Percentiles rank a stretch among this genome's conserved stretches.
phyloP scores from a whole-genome alignment of 1,140 invertebrate species.

The Drosophila subpulchrella region DNA sequence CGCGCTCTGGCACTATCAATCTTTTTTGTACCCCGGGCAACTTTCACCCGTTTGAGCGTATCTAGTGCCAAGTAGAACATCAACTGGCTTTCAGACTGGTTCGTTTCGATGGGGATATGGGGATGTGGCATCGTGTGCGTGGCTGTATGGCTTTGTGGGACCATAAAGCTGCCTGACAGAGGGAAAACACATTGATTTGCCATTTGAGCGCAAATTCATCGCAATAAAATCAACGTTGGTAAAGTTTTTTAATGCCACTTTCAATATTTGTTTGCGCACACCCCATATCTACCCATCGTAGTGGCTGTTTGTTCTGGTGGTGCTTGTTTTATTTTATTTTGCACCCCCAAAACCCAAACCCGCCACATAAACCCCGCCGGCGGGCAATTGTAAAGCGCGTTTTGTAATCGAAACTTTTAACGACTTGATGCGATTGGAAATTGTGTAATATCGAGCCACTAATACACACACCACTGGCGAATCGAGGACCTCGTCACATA shows the following conservation, averaged over 20 bases:
- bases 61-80: slow-evolving; percentile 51
- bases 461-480: slow-evolving; percentile 66
- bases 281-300: slow-evolving; percentile 20
- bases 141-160: slow-evolving; percentile 11
- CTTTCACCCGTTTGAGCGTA: slow-evolving; percentile 44
- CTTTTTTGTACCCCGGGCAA: slow-evolving; percentile 20
- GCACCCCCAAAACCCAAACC: background rate
- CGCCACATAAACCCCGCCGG: slow-evolving; percentile 1
- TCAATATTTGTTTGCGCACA: slow-evolving; percentile 80
- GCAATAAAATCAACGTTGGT: slow-evolving; percentile 76
- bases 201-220: slow-evolving; percentile 79
- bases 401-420: slow-evolving; percentile 83
- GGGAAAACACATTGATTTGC: slow-evolving; percentile 81
- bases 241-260: slow-evolving; percentile 79
- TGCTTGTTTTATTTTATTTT: slow-evolving; percentile 48
- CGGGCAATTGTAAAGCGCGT: slow-evolving; percentile 78
- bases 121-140: background rate
- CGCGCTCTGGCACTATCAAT: slow-evolving; percentile 10
- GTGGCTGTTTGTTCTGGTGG: slow-evolving; percentile 34
- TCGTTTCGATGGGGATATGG: slow-evolving; percentile 11
- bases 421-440: slow-evolving; percentile 82
- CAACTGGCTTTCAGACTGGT: slow-evolving; percentile 48
- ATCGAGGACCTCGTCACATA: slow-evolving; percentile 30
- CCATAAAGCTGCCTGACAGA: slow-evolving; percentile 74
- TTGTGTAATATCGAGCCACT: slow-evolving; percentile 79